Evolutionary conservation across 2,888 invertebrate species (phyloP).

Genomic region (Eulithis prunata): DNA sequence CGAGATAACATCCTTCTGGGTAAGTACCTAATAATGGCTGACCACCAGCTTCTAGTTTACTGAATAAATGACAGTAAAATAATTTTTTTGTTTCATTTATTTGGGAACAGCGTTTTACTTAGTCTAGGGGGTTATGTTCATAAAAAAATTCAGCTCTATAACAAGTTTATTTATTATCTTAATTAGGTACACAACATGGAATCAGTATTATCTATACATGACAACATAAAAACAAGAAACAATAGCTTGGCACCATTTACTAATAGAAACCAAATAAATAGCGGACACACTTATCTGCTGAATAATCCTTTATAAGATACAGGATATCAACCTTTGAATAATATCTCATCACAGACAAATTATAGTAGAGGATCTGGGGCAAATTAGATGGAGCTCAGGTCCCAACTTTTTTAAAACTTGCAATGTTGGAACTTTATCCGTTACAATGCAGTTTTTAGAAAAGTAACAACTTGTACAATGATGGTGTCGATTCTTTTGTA

Average conservation of each 20-base stretch:
- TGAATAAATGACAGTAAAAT: conserved; percentile 1
- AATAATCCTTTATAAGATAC: too few relatives aligned
- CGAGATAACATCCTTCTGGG: background rate
- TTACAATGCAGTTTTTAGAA: too few relatives aligned
- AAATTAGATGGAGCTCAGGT: too few relatives aligned
- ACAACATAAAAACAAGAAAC: conserved; percentile 26
- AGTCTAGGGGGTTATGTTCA: background rate
- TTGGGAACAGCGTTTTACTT: background rate
- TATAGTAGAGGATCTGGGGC: too few relatives aligned
- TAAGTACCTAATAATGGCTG: background rate
- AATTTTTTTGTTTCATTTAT: background rate
- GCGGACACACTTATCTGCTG: conserved; percentile 3
- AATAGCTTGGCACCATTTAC: conserved; percentile 20
- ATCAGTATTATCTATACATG: conserved; percentile 19
- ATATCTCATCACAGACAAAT: too few relatives aligned
- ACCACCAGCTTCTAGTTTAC: background rate
- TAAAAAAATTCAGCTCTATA: conserved; percentile 13
- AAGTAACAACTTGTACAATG: too few relatives aligned
- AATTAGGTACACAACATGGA: conserved; percentile 18
- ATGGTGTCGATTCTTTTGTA: too few relatives aligned
- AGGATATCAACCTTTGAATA: too few relatives aligned
- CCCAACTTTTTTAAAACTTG: too few relatives aligned
- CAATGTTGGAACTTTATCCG: too few relatives aligned
- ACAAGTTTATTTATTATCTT: conserved; percentile 25
- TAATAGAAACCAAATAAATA: conserved; percentile 14